Conservation (phyloP, 2,113 vertebrate genomes). For the Laterallus jamaicensis region DNA sequence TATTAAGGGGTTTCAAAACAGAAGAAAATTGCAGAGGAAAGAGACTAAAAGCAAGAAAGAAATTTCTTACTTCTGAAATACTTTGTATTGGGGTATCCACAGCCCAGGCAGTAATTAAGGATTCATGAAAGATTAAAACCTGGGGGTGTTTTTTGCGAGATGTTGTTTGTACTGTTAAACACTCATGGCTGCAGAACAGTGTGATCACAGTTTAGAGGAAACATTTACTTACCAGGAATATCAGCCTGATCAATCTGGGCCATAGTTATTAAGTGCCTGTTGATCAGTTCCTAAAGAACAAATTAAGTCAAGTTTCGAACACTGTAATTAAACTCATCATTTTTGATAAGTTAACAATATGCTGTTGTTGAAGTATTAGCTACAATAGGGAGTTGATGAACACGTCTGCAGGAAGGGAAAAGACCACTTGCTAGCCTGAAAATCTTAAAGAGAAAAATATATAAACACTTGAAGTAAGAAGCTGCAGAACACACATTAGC, state of each 20-base stretch:
- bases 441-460: not conserved
- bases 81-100: not conserved
- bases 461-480: not conserved
- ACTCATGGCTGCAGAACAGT: not conserved
- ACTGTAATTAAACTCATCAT: not conserved
- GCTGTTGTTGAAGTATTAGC: not conserved
- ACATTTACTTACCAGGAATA: conserved; percentile 87
- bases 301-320: conserved; percentile 16
- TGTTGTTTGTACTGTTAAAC: not conserved
- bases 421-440: not conserved
- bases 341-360: not conserved
- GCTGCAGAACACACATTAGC: not conserved
- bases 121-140: not conserved
- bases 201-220: not conserved
- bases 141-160: not conserved
- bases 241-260: conserved; percentile 98
- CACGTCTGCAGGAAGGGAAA: not conserved
- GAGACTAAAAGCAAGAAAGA: not conserved
- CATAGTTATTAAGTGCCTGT: conserved; percentile 99
- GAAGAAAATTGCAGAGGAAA: not conserved
- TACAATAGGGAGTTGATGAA: not conserved
- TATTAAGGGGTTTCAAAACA: not conserved
- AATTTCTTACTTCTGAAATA: not conserved
- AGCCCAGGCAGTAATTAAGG: not conserved
- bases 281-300: conserved; percentile 91